These are phyloP conservation scores for Acridotheres tristis DNA, from an alignment of 2,797 vertebrate species.

Conservation along the genomic window DNA sequence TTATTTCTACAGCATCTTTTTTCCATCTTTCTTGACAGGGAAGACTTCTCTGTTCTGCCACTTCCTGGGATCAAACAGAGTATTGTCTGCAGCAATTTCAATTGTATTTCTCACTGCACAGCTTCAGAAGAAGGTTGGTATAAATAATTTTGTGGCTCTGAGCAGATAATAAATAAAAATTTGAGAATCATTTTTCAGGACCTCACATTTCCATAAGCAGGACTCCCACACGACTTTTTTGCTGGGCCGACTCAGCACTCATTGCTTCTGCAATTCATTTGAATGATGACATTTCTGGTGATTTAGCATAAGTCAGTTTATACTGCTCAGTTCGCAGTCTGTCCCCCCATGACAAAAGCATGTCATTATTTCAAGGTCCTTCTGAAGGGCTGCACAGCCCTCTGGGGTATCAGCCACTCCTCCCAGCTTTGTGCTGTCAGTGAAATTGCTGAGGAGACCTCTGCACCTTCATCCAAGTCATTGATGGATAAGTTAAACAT, in stretches of 20 bases:
- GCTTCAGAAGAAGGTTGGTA: background rate
- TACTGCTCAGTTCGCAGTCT: background rate
- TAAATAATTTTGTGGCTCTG: background rate
- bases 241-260: background rate
- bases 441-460: background rate
- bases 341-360: background rate
- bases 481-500: background rate
- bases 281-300: background rate
- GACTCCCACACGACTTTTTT: background rate
- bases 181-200: background rate
- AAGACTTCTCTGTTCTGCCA: background rate
- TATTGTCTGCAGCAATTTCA: background rate
- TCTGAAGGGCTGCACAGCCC: too few species aligned
- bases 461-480: background rate
- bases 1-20: background rate
- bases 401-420: fast-evolving
- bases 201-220: background rate
- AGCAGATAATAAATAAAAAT: background rate
- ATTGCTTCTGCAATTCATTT: background rate
- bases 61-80: background rate
- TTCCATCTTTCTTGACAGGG: background rate
- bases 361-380: background rate
- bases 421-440: background rate
- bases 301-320: background rate
- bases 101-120: background rate